A percentile compares a stretch with the other conserved stretches of the same genome.
Evolutionary conservation across 1,140 invertebrate species (phyloP).

Genomic region (Drosophila erecta): DNA sequence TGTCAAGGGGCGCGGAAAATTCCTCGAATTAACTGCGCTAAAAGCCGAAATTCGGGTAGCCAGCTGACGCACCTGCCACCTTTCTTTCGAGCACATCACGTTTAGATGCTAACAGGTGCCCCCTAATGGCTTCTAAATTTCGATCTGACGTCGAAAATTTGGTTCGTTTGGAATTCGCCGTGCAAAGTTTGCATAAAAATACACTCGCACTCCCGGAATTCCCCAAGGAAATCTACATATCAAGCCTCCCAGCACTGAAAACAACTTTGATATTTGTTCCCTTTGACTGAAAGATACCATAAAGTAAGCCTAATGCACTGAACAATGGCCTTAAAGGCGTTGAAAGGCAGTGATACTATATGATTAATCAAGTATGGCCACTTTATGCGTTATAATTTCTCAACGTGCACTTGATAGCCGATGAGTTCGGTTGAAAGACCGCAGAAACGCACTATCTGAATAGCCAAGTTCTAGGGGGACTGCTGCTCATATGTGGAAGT

Average conservation of each 20-base stretch:
- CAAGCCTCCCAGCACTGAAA: constrained; percentile 13
- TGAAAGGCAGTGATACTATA: no score
- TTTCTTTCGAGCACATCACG: constrained; percentile 14
- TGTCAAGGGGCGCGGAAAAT: constrained; percentile 37
- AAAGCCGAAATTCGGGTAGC: constrained; percentile 24
- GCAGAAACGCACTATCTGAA: constrained; percentile 40
- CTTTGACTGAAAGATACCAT: neutral
- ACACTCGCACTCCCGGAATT: constrained; percentile 16
- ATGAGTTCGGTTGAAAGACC: constrained; percentile 63
- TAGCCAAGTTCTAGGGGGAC: constrained; percentile 36
- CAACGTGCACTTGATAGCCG: constrained; percentile 1
- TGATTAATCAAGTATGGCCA: no score
- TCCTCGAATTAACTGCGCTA: constrained; percentile 35
- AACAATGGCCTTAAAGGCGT: no score
- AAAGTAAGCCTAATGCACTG: neutral
- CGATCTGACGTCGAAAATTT: constrained; percentile 14
- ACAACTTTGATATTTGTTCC: neutral
- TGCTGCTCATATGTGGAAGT: neutral
- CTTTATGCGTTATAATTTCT: neutral
- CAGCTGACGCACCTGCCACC: constrained; percentile 24
- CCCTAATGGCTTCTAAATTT: constrained; percentile 23
- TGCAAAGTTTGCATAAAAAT: neutral
- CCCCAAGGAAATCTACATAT: constrained; percentile 21
- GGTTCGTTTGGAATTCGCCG: neutral
- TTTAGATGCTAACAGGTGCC: constrained; percentile 33